Conservation (phyloP, 2,113 vertebrate species). For the Trinectes maculatus region DNA sequence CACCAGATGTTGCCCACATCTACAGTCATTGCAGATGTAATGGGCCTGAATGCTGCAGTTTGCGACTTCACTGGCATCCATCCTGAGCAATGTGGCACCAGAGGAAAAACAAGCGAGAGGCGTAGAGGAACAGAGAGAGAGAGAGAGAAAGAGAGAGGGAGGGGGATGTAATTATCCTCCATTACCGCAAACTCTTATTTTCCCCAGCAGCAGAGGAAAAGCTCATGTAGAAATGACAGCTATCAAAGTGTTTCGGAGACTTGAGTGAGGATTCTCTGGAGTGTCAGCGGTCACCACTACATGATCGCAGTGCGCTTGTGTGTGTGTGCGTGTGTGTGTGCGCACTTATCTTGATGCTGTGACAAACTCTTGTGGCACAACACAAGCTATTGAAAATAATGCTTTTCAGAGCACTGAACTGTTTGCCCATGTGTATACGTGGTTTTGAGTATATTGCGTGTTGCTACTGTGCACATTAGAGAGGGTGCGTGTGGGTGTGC, state of each 20-base stretch:
- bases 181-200: conserved; percentile 94
- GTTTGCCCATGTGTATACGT: conserved; percentile 24
- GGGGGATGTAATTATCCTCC: conserved; percentile 92
- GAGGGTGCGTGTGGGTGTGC: not conserved
- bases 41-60: conserved; percentile 98
- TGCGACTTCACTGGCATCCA: conserved; percentile 95
- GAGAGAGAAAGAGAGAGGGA: conserved; percentile 82
- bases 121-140: conserved; percentile 26
- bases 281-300: not conserved
- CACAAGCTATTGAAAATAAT: not conserved
- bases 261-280: conserved; percentile 26
- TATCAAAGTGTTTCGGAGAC: conserved; percentile 70
- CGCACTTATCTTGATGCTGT: not conserved
- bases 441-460: conserved; percentile 1
- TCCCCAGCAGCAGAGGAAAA: conserved; percentile 86
- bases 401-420: not conserved
- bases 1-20: conserved; percentile 97
- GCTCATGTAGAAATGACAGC: conserved; percentile 87
- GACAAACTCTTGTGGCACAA: not conserved
- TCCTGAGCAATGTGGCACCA: conserved; percentile 89
- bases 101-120: conserved; percentile 62
- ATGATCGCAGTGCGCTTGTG: not conserved
- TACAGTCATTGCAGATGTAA: conserved; percentile 99
- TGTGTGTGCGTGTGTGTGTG: too few relatives aligned
- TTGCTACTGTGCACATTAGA: conserved; percentile 1